phyloP scores from a whole-genome alignment of 2,888 invertebrate genomes.

The Polydrusus tereticollis region DNA sequence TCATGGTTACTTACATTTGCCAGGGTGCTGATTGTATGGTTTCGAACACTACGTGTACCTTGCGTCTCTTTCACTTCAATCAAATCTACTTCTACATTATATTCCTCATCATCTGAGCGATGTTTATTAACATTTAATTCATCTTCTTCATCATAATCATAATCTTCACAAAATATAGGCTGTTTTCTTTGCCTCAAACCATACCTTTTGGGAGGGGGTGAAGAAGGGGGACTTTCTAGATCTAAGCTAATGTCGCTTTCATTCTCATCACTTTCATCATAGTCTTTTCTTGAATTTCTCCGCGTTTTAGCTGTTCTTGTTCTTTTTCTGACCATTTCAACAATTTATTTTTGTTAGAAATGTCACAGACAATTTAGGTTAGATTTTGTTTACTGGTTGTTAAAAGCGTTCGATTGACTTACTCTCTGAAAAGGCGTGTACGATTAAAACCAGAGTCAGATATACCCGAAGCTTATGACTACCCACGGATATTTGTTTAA shows the following conservation, averaged over 20 bases:
- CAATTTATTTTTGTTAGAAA: conserved; percentile 29
- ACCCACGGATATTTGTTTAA: no score
- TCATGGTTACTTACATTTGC: conserved; percentile 19
- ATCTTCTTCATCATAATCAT: conserved; percentile 69
- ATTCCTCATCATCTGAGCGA: conserved; percentile 57
- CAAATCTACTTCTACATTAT: conserved; percentile 54
- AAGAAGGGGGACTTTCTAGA: conserved; percentile 45
- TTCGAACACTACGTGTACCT: background rate
- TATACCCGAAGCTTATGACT: background rate
- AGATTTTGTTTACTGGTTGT: conserved; percentile 34
- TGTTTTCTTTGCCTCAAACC: conserved; percentile 59
- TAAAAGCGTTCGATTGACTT: background rate
- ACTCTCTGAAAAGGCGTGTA: background rate
- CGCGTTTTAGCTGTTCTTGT: conserved; percentile 45
- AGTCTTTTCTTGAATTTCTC: conserved; percentile 47
- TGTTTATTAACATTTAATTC: conserved; percentile 23
- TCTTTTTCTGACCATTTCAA: conserved; percentile 60
- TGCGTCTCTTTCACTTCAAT: conserved; percentile 17
- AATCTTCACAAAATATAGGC: conserved; percentile 60
- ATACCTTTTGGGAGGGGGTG: conserved; percentile 58
- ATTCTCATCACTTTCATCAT: conserved; percentile 56
- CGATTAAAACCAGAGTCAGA: background rate
- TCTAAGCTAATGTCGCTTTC: conserved; percentile 63
- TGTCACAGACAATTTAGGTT: conserved; percentile 37
- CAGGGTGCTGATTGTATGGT: background rate